Conservation (phyloP, 2,888 invertebrate genomes). For the Apamea monoglypha region DNA sequence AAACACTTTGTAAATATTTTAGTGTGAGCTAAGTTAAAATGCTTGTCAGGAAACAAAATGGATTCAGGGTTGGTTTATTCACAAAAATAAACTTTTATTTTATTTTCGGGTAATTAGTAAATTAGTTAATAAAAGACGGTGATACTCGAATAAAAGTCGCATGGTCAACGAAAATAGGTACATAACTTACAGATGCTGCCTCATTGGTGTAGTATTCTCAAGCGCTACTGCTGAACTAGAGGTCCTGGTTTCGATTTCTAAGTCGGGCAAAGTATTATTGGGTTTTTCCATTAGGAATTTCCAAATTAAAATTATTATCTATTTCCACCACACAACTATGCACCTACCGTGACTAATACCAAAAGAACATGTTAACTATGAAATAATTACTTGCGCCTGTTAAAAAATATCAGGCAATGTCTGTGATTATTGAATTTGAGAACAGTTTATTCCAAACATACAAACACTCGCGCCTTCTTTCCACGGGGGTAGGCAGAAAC, state of each 20-base stretch:
- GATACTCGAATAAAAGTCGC: neutral
- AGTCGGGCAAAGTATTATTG: too few species aligned
- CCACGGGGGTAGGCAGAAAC: neutral
- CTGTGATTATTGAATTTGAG: neutral
- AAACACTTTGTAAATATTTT: constrained; percentile 6
- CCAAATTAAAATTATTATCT: too few species aligned
- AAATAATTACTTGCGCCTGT: constrained; percentile 3
- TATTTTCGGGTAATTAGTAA: neutral
- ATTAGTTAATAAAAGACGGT: constrained; percentile 12
- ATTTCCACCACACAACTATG: too few species aligned
- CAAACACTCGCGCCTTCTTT: neutral
- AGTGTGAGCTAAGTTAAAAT: constrained; percentile 5
- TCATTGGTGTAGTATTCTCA: too few species aligned
- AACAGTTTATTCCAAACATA: neutral
- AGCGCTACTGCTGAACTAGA: too few species aligned
- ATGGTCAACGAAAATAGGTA: neutral
- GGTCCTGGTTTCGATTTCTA: too few species aligned
- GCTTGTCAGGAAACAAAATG: neutral
- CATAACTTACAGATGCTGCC: too few species aligned
- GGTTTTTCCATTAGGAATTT: too few species aligned
- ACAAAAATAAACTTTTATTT: neutral
- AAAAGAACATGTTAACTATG: neutral
- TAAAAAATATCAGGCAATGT: neutral
- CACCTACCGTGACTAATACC: neutral
- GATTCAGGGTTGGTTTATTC: neutral